Evolutionary conservation across 2,797 vertebrate species (phyloP).

Genomic region (Capromys pilorides): DNA sequence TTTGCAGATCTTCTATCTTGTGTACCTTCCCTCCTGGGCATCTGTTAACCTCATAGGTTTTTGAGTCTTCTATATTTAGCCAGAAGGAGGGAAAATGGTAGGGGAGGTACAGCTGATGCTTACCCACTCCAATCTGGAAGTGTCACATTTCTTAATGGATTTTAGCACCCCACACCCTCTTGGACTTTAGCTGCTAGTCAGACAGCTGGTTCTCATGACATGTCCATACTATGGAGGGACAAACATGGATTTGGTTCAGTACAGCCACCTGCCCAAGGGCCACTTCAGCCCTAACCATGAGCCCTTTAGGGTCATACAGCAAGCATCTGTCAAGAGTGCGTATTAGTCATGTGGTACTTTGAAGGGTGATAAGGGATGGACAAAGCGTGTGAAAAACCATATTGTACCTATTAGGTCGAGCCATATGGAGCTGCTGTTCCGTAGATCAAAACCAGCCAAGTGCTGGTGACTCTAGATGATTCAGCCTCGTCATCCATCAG

Average conservation of each 20-base stretch:
- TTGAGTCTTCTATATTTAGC: not conserved
- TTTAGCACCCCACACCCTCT: not conserved
- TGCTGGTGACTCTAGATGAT: conserved; percentile 12
- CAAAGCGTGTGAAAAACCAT: not conserved
- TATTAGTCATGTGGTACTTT: not conserved
- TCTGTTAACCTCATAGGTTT: not conserved
- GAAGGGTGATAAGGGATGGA: not conserved
- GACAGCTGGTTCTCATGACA: not conserved
- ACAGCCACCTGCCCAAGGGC: not conserved
- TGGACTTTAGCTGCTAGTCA: not conserved
- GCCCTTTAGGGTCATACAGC: not conserved
- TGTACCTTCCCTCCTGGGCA: not conserved
- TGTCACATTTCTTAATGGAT: not conserved
- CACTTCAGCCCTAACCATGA: not conserved
- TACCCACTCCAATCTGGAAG: not conserved
- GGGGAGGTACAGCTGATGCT: not conserved
- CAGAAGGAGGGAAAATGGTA: not conserved
- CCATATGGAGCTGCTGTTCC: conserved; percentile 21
- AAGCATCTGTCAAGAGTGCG: not conserved
- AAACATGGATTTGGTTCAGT: not conserved
- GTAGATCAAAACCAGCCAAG: conserved; percentile 32
- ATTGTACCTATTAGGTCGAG: not conserved
- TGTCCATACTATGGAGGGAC: not conserved
- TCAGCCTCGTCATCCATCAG: conserved; percentile 33
- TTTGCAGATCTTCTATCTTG: not conserved